Percentiles rank a stretch among this genome's conserved stretches.
Evolutionary conservation across 2,888 invertebrate genomes (phyloP).

Genomic region (Meghimatium bilineatum): DNA sequence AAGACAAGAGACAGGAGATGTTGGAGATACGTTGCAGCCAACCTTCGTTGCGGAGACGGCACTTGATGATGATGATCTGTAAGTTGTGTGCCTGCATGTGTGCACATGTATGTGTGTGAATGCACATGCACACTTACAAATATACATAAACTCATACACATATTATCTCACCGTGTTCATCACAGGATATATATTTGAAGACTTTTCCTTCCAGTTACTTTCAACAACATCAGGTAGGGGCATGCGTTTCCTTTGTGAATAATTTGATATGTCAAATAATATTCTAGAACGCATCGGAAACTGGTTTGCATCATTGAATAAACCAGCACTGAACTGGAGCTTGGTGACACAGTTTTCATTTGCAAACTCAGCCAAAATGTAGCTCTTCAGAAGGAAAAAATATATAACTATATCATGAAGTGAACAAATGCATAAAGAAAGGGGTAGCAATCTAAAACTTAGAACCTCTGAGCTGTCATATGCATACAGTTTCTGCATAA

Average conservation of each 20-base stretch:
- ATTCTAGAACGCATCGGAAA: slow-evolving; percentile 44
- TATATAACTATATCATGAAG: too few relatives aligned
- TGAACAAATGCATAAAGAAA: too few relatives aligned
- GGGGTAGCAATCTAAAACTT: too few relatives aligned
- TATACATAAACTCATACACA: background rate
- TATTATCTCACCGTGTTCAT: slow-evolving; percentile 22
- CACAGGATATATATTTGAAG: slow-evolving; percentile 22
- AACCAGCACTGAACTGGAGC: slow-evolving; percentile 11
- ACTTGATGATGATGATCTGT: too few relatives aligned
- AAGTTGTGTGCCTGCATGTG: too few relatives aligned
- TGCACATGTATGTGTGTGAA: too few relatives aligned
- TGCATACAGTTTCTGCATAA: too few relatives aligned
- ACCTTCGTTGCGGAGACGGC: too few relatives aligned
- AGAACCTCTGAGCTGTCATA: too few relatives aligned
- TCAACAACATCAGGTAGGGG: background rate
- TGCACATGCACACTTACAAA: too few relatives aligned
- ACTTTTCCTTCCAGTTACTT: background rate
- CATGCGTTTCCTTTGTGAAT: background rate
- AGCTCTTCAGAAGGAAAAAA: slow-evolving; percentile 18
- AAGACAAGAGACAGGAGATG: too few relatives aligned
- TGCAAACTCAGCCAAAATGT: slow-evolving; percentile 48
- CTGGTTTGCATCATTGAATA: slow-evolving; percentile 43
- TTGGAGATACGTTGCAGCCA: too few relatives aligned
- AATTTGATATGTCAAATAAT: slow-evolving; percentile 28
- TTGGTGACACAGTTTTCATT: slow-evolving; percentile 14